phyloP scores from a whole-genome alignment of 2,113 vertebrate species.

The Trochalopteron elliotii region DNA sequence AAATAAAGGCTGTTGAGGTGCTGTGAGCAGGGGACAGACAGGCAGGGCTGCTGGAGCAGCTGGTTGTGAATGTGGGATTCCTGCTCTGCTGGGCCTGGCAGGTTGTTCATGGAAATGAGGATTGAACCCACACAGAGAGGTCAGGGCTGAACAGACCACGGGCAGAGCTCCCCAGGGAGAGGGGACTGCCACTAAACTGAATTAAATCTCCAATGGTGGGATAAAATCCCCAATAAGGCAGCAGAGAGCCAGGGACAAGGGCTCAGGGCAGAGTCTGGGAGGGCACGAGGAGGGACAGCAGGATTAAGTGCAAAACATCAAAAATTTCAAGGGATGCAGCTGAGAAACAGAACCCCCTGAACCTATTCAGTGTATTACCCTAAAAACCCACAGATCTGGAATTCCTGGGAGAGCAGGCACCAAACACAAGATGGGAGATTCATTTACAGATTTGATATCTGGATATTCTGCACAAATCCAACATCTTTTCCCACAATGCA shows the following conservation, averaged over 20 bases:
- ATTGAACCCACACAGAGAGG: rapidly evolving
- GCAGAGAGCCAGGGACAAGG: background rate
- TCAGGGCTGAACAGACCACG: background rate
- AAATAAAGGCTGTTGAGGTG: background rate
- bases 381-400: background rate
- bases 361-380: rapidly evolving
- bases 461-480: background rate
- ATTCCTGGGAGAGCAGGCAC: background rate
- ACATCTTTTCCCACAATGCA: background rate
- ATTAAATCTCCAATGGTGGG: rapidly evolving
- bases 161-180: background rate
- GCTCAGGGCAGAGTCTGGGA: background rate
- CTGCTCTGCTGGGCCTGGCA: background rate
- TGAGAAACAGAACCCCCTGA: background rate
- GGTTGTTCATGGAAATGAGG: background rate
- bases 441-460: background rate
- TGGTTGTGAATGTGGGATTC: rapidly evolving
- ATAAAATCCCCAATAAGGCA: background rate
- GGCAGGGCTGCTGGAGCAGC: rapidly evolving
- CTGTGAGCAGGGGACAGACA: background rate
- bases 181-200: background rate
- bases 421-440: background rate
- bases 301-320: background rate
- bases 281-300: background rate
- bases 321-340: background rate